Base-by-base conservation (phyloP, 1,140 invertebrate genomes). In the Asbolus verrucosus region DNA sequence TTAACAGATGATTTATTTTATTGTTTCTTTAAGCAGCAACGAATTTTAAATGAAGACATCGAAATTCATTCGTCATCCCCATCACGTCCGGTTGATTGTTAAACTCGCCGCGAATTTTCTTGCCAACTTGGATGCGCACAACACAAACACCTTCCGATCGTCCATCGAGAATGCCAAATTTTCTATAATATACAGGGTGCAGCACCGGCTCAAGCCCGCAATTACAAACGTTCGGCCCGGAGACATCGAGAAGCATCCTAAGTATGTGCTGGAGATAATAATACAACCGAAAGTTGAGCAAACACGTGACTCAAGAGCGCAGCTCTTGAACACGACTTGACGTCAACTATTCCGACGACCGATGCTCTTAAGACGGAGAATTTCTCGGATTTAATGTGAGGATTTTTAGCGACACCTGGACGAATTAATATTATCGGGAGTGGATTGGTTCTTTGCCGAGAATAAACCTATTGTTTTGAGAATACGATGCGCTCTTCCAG, bases 1-100 rank as follows among this genome's bases (percentile, higher is more conserved):
- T 71, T 75, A 71, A 73, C 71, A 72, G 70, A 72, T 74, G 73
- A 74, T 74, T 74, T 74, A 74, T 72, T 71, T 72, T 71, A 72
- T 74, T 74, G 70, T 74, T 69, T 70, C 65, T 41, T 65, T 30
- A n/a, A 54, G 46, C 46, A 21, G 46, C 46, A 54, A 24, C 21
- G 46, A 54, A 54, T 54, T 54, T 54, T 16, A 19, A 54, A 54
- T 27, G 46, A 54, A 8, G 46, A 30, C 43, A 18, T 1, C 6
- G 43, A 50, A 14, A 27, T 54, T n/a, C 46, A 11, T 54, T 54
- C 18, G 6, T 14, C 46, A 54, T 54, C 46, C 46, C 3, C 6
- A 27, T n/a, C 46, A 54, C 46, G 46, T 54, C 46, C 46, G 21
- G 39, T 21, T 54, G 46, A 24, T 24, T 54, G 46, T 54, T 54